Percentiles rank a stretch among this genome's conserved stretches.
Evolutionary conservation across 2,888 invertebrate genomes (phyloP).

Genomic region (Hartigia nigra): DNA sequence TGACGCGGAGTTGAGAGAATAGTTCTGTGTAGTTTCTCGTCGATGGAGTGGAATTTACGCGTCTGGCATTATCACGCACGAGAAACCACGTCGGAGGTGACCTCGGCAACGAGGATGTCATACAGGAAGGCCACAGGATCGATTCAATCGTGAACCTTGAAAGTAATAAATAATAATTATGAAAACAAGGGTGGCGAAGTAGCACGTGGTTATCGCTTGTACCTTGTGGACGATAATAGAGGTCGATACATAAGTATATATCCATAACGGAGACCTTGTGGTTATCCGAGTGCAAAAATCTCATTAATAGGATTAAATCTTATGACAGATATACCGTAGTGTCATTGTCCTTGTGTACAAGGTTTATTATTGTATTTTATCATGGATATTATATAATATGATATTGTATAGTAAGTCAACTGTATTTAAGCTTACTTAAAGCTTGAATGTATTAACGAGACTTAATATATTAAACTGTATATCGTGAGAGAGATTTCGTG

Average conservation of each 20-base stretch:
- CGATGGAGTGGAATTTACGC: background rate
- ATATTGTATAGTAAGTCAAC: background rate
- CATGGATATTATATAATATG: background rate
- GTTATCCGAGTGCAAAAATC: background rate
- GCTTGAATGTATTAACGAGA: background rate
- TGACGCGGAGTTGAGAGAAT: background rate
- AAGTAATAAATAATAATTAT: constrained; percentile 14
- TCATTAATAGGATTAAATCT: background rate
- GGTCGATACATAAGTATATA: background rate
- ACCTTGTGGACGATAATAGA: background rate
- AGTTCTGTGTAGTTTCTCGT: background rate
- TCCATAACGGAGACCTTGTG: background rate
- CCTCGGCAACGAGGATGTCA: background rate
- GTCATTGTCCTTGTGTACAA: background rate
- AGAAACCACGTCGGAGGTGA: background rate
- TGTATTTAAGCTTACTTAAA: background rate
- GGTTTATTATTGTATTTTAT: background rate
- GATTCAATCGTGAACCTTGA: constrained; percentile 64
- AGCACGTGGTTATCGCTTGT: background rate
- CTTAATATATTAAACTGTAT: background rate
- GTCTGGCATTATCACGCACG: constrained; percentile 1
- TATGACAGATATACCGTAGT: background rate
- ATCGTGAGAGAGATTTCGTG: background rate
- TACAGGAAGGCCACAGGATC: constrained; percentile 54
- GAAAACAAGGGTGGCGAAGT: background rate